Conservation (phyloP, 2,888 invertebrate species). For the Orthonevra nobilis region DNA sequence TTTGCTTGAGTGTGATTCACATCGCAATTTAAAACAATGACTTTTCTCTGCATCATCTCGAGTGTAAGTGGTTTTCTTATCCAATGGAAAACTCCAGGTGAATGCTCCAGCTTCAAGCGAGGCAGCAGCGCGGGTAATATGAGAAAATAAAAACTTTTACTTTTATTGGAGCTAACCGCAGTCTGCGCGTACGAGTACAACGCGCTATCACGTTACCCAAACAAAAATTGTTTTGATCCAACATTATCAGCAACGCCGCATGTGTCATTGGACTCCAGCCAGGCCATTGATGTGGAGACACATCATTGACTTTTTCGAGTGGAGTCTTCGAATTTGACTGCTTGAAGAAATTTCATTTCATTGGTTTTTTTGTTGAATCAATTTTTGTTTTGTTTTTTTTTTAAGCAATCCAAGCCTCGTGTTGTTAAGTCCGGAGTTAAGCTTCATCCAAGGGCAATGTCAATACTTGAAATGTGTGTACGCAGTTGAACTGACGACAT, state of each 20-base stretch:
- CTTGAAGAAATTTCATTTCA: too few species aligned
- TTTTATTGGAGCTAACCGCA: conserved; percentile 54
- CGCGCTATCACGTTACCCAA: conserved; percentile 50
- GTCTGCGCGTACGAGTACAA: conserved; percentile 41
- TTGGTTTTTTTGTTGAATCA: too few species aligned
- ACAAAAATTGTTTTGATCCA: conserved; percentile 45
- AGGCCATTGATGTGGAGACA: conserved; percentile 29
- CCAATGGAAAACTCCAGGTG: conserved; percentile 50
- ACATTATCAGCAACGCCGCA: conserved; percentile 57
- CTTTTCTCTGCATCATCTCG: not conserved
- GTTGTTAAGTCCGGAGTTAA: conserved; percentile 18
- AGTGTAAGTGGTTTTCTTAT: not conserved
- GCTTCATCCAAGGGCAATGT: conserved; percentile 61
- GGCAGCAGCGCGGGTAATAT: conserved; percentile 11
- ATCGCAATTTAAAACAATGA: conserved; percentile 34
- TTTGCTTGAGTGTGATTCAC: conserved; percentile 28
- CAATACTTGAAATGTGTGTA: conserved; percentile 41
- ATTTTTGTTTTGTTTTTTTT: too few species aligned
- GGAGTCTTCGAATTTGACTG: too few species aligned
- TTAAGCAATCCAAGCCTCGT: conserved; percentile 23
- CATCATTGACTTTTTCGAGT: too few species aligned
- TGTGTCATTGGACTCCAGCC: conserved; percentile 57
- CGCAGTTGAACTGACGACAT: conserved; percentile 28
- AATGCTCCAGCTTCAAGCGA: too few species aligned
- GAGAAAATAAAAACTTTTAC: conserved; percentile 56